Conservation (phyloP, 2,113 vertebrate species). For the Dendrocopos noguchii region DNA sequence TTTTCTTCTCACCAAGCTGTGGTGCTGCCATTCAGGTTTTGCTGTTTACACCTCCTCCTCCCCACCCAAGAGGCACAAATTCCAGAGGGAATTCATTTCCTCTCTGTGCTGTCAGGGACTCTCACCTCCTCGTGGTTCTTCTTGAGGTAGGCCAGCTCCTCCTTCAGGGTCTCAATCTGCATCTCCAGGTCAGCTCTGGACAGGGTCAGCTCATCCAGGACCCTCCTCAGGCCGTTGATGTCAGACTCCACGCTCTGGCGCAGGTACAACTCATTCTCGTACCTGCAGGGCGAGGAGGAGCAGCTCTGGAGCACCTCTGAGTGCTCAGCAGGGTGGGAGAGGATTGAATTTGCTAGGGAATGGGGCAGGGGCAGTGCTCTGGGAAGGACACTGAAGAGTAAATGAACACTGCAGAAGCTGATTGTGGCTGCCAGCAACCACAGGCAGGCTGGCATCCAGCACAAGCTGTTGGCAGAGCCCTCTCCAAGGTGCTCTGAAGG, state of each 20-base stretch:
- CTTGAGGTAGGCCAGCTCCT: constrained; percentile 93
- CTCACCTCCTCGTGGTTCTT: constrained; percentile 96
- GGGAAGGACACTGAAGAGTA: not conserved
- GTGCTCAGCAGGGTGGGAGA: not conserved
- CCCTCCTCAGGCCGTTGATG: constrained; percentile 78
- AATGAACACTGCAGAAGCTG: not conserved
- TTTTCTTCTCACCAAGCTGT: not conserved
- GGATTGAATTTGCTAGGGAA: not conserved
- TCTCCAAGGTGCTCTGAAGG: not conserved
- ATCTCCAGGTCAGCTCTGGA: constrained; percentile 76
- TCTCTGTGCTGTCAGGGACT: not conserved
- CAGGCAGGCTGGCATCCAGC: not conserved
- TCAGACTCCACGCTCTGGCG: constrained; percentile 78
- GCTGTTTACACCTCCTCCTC: not conserved
- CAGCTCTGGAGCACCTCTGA: fast-evolving
- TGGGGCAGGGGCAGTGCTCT: not conserved
- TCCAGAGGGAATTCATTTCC: not conserved
- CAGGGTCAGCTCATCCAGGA: constrained; percentile 81
- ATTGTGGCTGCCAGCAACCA: not conserved
- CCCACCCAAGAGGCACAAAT: not conserved
- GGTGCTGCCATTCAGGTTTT: not conserved
- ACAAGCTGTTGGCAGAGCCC: not conserved
- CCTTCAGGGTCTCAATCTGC: constrained; percentile 85
- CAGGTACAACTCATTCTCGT: constrained; percentile 77
- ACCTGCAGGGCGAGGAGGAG: constrained; percentile 49